A percentile compares a stretch with the other conserved stretches of the same genome.
Evolutionary conservation across 2,888 invertebrate genomes (phyloP).

Genomic region (Acronicta leporina): DNA sequence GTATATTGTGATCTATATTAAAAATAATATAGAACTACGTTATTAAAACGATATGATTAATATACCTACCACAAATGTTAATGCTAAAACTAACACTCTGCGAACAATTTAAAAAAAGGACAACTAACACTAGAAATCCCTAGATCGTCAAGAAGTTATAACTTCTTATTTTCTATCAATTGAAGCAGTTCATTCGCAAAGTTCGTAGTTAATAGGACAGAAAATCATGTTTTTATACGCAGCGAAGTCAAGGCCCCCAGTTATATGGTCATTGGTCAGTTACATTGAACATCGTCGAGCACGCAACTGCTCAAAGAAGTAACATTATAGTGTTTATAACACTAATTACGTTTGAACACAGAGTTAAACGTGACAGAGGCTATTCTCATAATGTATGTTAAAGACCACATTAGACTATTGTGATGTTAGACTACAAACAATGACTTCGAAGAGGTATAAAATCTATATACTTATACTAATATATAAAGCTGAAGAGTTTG

Average conservation of each 20-base stretch:
- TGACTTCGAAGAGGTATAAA: neutral
- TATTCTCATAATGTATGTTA: slow-evolving; percentile 32
- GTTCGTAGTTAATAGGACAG: slow-evolving; percentile 53
- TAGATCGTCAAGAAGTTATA: neutral
- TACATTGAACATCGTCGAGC: slow-evolving; percentile 52
- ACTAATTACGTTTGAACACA: slow-evolving; percentile 38
- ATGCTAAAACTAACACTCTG: neutral
- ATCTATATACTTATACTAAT: no score
- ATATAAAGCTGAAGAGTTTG: no score
- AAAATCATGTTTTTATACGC: slow-evolving; percentile 54
- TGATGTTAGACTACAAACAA: slow-evolving; percentile 10
- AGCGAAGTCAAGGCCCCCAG: slow-evolving; percentile 60
- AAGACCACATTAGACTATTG: slow-evolving; percentile 15
- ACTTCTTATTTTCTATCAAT: slow-evolving; percentile 26
- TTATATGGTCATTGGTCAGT: slow-evolving; percentile 38
- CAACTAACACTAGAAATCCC: slow-evolving; percentile 19
- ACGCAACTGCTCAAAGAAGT: slow-evolving; percentile 17
- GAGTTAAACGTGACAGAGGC: slow-evolving; percentile 20
- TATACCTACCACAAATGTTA: no score
- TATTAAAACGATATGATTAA: no score
- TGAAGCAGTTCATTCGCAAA: slow-evolving; percentile 48
- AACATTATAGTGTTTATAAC: slow-evolving; percentile 19
- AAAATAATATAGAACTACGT: no score
- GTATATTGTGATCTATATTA: no score
- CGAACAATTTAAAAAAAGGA: neutral